These are phyloP conservation scores for Drosophila seguyi DNA, from an alignment of 1,140 invertebrate species.

Conservation along the genomic window DNA sequence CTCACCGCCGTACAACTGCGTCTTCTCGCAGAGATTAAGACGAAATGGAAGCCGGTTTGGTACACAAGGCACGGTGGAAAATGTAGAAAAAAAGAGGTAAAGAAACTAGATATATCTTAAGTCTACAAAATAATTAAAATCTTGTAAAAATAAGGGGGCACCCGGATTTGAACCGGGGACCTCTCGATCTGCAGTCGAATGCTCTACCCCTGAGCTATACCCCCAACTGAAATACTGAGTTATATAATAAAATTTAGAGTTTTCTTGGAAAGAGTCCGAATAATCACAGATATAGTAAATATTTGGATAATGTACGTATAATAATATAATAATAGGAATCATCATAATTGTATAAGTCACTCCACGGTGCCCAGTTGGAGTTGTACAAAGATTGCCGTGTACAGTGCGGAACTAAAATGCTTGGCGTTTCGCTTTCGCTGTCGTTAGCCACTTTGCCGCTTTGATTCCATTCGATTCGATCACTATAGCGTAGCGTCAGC, in stretches of 20 bases:
- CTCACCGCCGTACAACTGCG: constrained; percentile 2
- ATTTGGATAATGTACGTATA: neutral
- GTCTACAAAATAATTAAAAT: neutral
- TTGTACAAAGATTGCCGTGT: constrained; percentile 29
- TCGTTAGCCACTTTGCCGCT: constrained; percentile 26
- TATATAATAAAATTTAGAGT: neutral
- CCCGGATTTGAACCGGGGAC: constrained; percentile 97
- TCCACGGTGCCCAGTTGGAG: constrained; percentile 23
- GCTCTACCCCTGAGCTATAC: constrained; percentile 97
- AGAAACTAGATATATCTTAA: fast-evolving
- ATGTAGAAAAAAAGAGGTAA: too few relatives aligned
- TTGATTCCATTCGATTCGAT: constrained; percentile 44
- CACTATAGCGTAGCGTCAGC: constrained; percentile 5
- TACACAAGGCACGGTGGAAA: too few relatives aligned
- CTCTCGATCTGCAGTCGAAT: constrained; percentile 97
- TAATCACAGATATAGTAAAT: neutral
- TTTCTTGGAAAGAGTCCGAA: neutral
- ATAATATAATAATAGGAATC: too few relatives aligned
- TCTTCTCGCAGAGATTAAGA: constrained; percentile 35
- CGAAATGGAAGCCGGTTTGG: constrained; percentile 59
- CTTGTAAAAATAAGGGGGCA: constrained; percentile 89
- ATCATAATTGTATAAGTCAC: too few relatives aligned
- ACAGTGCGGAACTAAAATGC: constrained; percentile 72
- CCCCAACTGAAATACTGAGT: constrained; percentile 85
- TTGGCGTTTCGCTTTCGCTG: constrained; percentile 68